Base-by-base conservation (phyloP, 1,140 invertebrate species). In the Drosophila burlai region DNA sequence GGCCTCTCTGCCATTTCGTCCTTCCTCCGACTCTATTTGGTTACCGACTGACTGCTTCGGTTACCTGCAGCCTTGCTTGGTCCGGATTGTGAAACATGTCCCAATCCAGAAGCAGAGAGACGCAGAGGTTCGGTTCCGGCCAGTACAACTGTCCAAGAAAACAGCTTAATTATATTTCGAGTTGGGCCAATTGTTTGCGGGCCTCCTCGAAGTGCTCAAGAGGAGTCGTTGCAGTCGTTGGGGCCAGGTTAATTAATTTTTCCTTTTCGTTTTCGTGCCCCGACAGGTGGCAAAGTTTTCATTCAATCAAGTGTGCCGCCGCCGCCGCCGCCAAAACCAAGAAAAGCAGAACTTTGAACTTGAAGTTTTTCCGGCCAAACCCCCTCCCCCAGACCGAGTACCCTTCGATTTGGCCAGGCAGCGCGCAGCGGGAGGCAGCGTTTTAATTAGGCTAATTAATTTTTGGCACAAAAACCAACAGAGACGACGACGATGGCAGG, bases 401-500 rank as follows among this genome's bases (percentile, higher is more conserved):
- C 34, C 52, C 21, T 55, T 57, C 54, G 54, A 57, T 57, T n/a
- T 43, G 64, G 52, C 47, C 75, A 79, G 68, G 52, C 55, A 8
- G 21, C 67, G n/a, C 13, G 68, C 55, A 8, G 21, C 67, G n/a
- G 21, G 68, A 78, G 58, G 43, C 52, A 75, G 61, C 84, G 57
- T 87, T 87, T 84, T 87, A 87, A 87, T 87, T 89, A 84, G 84
- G 50, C 85, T 87, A 87, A 87, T 87, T 87, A 87, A 84, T 87
- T 89, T 90, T 90, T 81, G 75, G 81, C 81, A 85, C 61, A 83
- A 79, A 82, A 79, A 50, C 76, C 38, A 34, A 49, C 55, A 5
- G 21, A 36, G 67, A 66, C 40, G 29, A 6, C 5, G 63, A 6
- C 5, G 63, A 18, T 7, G 2, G 18, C n/a, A 31, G 29, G 26